These are phyloP conservation scores for Xestia c-nigrum DNA, from an alignment of 2,888 invertebrate genomes.

Conservation along the genomic window DNA sequence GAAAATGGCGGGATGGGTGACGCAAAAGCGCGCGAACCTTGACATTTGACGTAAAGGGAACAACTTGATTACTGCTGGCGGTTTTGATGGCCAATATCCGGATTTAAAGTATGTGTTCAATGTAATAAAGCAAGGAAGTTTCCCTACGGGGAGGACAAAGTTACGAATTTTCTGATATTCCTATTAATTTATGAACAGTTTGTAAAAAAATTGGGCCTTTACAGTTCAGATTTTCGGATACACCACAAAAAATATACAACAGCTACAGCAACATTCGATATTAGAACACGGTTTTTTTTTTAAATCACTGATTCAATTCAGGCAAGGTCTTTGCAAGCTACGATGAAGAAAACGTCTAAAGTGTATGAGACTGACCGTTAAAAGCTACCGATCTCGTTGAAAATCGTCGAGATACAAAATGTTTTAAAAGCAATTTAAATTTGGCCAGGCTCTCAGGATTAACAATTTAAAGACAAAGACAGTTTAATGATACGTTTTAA, in stretches of 20 bases:
- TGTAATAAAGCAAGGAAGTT: neutral
- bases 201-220: neutral
- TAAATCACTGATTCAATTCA: too few species aligned
- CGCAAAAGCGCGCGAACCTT: constrained; percentile 68
- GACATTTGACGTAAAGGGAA: constrained; percentile 65
- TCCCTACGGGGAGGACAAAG: neutral
- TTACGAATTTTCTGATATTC: neutral
- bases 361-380: neutral
- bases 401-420: neutral
- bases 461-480: neutral
- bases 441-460: too few species aligned
- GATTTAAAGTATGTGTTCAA: constrained; percentile 13
- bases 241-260: too few species aligned
- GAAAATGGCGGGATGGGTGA: constrained; percentile 59
- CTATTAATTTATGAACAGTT: neutral
- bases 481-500: neutral
- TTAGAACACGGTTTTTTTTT: too few species aligned
- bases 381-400: neutral
- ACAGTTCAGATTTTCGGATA: neutral
- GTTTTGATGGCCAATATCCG: constrained; percentile 32
- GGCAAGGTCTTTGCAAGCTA: too few species aligned
- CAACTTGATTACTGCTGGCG: constrained; percentile 31
- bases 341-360: neutral
- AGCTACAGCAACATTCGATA: too few species aligned
- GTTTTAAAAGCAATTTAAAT: too few species aligned